Conservation (phyloP, 1,140 invertebrate species). For the Temnothorax longispinosus region DNA sequence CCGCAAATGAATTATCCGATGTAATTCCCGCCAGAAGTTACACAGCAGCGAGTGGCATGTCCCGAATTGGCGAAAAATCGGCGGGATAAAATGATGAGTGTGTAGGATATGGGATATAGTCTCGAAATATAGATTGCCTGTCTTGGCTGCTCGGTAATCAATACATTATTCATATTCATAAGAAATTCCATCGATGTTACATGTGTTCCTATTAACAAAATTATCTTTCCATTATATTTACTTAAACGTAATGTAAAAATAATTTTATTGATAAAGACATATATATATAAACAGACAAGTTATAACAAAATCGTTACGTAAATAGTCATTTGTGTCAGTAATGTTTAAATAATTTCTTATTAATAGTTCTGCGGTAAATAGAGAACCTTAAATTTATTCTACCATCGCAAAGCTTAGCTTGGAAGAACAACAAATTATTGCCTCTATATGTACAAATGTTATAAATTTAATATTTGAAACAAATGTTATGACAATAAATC, state of each 20-base stretch:
- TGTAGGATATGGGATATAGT: background rate
- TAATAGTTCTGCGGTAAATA: background rate
- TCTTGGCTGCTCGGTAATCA: background rate
- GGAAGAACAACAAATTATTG: background rate
- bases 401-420: background rate
- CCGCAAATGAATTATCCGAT: conserved; percentile 49
- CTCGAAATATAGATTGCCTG: background rate
- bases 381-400: background rate
- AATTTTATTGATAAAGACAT: background rate
- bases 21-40: conserved; percentile 42
- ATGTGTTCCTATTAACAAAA: background rate
- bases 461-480: background rate
- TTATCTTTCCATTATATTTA: background rate
- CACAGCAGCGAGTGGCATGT: background rate
- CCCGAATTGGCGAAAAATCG: background rate
- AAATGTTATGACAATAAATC: conserved; percentile 24
- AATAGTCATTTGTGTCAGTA: background rate
- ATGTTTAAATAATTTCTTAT: background rate
- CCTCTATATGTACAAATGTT: background rate
- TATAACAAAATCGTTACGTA: background rate
- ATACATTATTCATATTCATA: background rate
- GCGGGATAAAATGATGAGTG: conserved; percentile 23
- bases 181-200: background rate
- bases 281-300: background rate
- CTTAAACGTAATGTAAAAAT: background rate